Base-by-base conservation (phyloP, 2,113 vertebrate species). In the Cricetomys ansorgei region DNA sequence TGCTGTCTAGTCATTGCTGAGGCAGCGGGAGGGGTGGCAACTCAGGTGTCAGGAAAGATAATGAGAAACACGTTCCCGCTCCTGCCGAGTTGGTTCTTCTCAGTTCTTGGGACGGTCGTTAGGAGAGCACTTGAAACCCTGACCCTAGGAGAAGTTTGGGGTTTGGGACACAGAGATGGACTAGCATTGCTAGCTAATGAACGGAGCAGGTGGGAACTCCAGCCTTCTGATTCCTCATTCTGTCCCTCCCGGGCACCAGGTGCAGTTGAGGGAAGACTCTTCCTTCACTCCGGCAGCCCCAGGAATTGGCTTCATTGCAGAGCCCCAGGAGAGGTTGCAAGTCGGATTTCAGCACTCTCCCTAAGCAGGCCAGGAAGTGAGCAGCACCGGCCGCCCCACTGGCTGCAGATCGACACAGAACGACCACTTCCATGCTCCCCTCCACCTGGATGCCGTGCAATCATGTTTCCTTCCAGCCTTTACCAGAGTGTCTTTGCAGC, bases 1-100 rank as follows among this genome's bases (percentile, higher is more conserved):
- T 97, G 96, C 97, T 97, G 97, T 77, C 97, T 96, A 96, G 96
- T 70, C 93, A n/a, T n/a, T n/a, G n/a, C n/a, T n/a, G n/a, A n/a
- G n/a, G n/a, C n/a, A 80, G 94, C 97, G 86, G 97, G 81, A 97
- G 83, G 48, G n/a, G 95, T 91, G 75, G 90, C 91, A 90, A 76
- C 93, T 94, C 96, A 97, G 95, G 76, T 95, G 69, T 45, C n/a
- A 12, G 37, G 83, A 67, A 92, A 90, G 91, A 83, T 53, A 89
- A 97, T 96, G 96, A 45, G 40, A 97, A 98, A 94, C 95, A 50
- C 70, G 89, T 2, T 88, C 50, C 76, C 21, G 8, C 95, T 97
- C 92, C 92, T 53, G 0, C 97, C 88, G 96, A 83, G 92, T 50
- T 0, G 95, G 93, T 92, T 96, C 97, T 97, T 98, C 98, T 96